A percentile compares a stretch with the other conserved stretches of the same genome.
phyloP scores from a whole-genome alignment of 1,140 invertebrate genomes.

The Nasonia longicornis region DNA sequence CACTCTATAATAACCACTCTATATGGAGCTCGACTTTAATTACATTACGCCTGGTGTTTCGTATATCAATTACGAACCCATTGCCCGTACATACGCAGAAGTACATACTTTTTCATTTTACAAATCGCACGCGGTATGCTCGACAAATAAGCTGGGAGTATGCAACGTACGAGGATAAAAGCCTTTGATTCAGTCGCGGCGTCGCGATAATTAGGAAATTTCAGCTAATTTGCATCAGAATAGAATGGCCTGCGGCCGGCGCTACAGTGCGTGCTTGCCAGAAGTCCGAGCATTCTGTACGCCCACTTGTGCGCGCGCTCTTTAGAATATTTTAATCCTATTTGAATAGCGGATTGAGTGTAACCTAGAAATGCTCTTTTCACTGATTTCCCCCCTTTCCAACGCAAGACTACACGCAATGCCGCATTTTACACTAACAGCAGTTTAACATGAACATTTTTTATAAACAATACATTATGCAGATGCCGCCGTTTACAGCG shows the following conservation, averaged over 20 bases:
- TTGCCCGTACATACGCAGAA: neutral
- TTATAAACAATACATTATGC: neutral
- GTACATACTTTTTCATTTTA: neutral
- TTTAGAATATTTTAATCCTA: neutral
- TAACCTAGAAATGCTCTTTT: slow-evolving; percentile 18
- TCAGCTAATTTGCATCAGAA: slow-evolving; percentile 16
- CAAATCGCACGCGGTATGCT: neutral
- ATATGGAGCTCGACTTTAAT: neutral
- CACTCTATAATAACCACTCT: neutral
- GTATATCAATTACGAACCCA: neutral
- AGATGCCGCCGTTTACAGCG: neutral
- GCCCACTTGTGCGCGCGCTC: slow-evolving; percentile 15
- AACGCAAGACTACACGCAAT: too few relatives aligned
- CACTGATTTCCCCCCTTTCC: neutral
- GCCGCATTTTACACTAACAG: too few relatives aligned
- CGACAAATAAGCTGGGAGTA: too few relatives aligned
- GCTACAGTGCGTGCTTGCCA: neutral
- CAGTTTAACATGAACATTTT: too few relatives aligned
- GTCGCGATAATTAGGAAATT: slow-evolving; percentile 19
- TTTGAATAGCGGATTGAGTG: neutral
- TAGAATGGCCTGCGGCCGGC: slow-evolving; percentile 1
- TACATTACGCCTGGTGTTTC: neutral
- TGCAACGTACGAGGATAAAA: neutral
- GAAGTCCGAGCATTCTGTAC: slow-evolving; percentile 2
- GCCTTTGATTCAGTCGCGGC: neutral